phyloP scores from a whole-genome alignment of 2,888 invertebrate species.

The Caenorhabditis sp. region DNA sequence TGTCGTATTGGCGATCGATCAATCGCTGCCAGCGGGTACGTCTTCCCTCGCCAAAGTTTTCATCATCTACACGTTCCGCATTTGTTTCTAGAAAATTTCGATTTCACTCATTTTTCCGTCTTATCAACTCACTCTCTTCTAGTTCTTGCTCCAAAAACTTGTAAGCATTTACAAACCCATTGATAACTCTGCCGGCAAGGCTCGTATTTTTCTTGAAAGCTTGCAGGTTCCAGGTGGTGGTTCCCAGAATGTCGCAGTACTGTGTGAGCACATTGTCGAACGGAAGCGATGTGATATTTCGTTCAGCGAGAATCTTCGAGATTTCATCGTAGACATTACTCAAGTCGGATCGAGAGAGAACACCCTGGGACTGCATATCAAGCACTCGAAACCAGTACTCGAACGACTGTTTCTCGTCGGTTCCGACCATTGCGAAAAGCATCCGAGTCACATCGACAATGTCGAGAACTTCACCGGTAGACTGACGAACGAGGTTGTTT shows the following conservation, averaged over 20 bases:
- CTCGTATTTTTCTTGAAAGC: slow-evolving; percentile 13
- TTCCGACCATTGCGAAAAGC: slow-evolving; percentile 43
- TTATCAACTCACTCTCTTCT: slow-evolving; percentile 35
- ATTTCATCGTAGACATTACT: slow-evolving; percentile 31
- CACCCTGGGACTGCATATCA: slow-evolving; percentile 29
- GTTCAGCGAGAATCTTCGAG: slow-evolving; percentile 7
- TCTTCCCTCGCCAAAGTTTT: slow-evolving; percentile 28
- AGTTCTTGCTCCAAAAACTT: slow-evolving; percentile 42
- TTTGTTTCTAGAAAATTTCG: slow-evolving; percentile 39
- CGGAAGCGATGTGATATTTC: slow-evolving; percentile 23
- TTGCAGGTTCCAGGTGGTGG: slow-evolving; percentile 32
- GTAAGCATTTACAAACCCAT: slow-evolving; percentile 43
- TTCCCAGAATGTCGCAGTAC: slow-evolving; percentile 42
- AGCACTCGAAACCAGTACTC: slow-evolving; percentile 54
- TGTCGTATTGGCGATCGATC: too few relatives aligned
- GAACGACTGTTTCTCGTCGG: slow-evolving; percentile 40
- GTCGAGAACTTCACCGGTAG: slow-evolving; percentile 26
- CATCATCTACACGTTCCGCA: slow-evolving; percentile 39
- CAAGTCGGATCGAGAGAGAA: slow-evolving; percentile 1
- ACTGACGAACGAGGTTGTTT: slow-evolving; percentile 35
- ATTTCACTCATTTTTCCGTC: not conserved
- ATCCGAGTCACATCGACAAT: slow-evolving; percentile 22
- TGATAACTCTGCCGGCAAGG: slow-evolving; percentile 31
- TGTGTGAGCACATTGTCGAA: slow-evolving; percentile 39
- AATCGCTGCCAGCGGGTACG: slow-evolving; percentile 7